Percentiles rank a stretch among this genome's conserved stretches.
Evolutionary conservation across 2,797 vertebrate genomes (phyloP).

Genomic region (Scarus forsteni): DNA sequence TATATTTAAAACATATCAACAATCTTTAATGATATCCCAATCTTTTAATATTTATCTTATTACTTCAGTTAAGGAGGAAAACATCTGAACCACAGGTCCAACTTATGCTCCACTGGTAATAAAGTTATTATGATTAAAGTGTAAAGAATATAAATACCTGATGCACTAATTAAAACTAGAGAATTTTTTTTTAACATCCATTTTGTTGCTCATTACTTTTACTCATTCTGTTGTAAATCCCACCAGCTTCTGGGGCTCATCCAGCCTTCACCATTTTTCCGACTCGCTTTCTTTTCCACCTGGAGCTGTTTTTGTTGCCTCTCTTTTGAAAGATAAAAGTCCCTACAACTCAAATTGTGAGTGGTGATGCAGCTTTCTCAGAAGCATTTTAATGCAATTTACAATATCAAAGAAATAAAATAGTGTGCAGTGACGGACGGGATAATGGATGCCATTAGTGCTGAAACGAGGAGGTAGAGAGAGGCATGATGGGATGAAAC

Average conservation of each 20-base stretch:
- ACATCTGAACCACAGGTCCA: no score
- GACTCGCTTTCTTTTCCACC: slow-evolving; percentile 14
- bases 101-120: no score
- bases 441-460: slow-evolving; percentile 55
- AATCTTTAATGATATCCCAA: no score
- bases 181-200: neutral
- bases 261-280: neutral
- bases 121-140: no score
- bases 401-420: slow-evolving; percentile 24
- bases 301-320: slow-evolving; percentile 21
- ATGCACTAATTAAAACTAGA: neutral
- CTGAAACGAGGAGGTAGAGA: slow-evolving; percentile 3
- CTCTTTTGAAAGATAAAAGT: slow-evolving; percentile 30
- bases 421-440: slow-evolving; percentile 13
- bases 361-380: neutral
- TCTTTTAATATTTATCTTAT: no score
- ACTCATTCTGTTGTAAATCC: slow-evolving; percentile 2
- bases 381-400: slow-evolving; percentile 18
- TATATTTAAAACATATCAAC: no score
- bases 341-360: neutral
- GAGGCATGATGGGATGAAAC: slow-evolving; percentile 13
- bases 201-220: neutral
- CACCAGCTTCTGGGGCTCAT: neutral
- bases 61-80: no score
- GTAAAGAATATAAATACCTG: no score